A percentile compares a stretch with the other conserved stretches of the same genome.
phyloP scores from a whole-genome alignment of 1,140 invertebrate genomes.

The Nasonia longicornis region DNA sequence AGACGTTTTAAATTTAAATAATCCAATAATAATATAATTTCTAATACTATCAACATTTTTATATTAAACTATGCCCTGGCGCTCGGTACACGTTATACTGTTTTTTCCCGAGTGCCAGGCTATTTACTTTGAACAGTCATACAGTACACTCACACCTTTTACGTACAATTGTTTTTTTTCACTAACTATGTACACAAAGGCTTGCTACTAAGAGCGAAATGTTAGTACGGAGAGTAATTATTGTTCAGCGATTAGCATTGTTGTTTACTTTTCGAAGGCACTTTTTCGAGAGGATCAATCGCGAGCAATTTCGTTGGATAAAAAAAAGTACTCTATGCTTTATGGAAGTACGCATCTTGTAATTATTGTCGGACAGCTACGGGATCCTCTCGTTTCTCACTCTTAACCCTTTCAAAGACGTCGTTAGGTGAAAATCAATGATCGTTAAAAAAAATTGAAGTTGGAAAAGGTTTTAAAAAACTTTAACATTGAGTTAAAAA shows the following conservation, averaged over 20 bases:
- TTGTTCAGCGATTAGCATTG: slow-evolving; percentile 3
- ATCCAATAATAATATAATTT: slow-evolving; percentile 56
- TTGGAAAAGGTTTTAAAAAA: too few relatives aligned
- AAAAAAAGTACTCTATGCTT: background rate
- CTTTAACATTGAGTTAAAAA: too few relatives aligned
- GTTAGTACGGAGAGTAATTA: slow-evolving; percentile 35
- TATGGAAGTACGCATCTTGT: background rate
- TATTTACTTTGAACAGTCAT: slow-evolving; percentile 29
- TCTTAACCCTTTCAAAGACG: slow-evolving; percentile 25
- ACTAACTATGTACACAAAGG: slow-evolving; percentile 36
- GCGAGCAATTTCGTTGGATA: background rate
- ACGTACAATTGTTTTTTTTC: slow-evolving; percentile 27
- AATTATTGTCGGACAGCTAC: background rate
- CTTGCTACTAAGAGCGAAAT: slow-evolving; percentile 4
- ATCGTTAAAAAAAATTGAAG: background rate
- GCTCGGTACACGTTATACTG: slow-evolving; percentile 2
- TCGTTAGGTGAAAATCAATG: background rate
- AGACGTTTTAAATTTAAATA: slow-evolving; percentile 54
- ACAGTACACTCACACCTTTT: slow-evolving; percentile 10
- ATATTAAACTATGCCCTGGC: slow-evolving; percentile 46
- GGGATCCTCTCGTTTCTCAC: slow-evolving; percentile 11
- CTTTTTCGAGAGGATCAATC: slow-evolving; percentile 22
- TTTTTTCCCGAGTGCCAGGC: slow-evolving; percentile 26
- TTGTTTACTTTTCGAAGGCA: slow-evolving; percentile 21
- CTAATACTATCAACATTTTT: slow-evolving; percentile 55